Percentiles rank a stretch among this genome's conserved stretches.
Conservation (phyloP, 2,113 vertebrate species). For the Tamias sibiricus region DNA sequence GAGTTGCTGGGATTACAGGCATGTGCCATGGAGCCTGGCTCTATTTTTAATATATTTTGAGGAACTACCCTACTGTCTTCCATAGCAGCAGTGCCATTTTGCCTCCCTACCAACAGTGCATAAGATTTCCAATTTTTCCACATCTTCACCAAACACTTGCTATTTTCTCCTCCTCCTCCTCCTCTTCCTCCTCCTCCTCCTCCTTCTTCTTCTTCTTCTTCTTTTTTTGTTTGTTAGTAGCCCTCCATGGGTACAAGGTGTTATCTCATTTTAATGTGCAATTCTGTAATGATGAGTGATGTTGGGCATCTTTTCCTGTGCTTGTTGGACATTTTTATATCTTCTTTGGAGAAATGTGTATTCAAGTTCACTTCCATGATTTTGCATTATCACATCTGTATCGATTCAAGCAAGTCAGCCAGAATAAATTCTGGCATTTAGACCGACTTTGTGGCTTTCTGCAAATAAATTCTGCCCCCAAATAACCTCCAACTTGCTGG, state of each 20-base stretch:
- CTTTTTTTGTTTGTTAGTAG: not conserved
- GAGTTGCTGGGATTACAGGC: no score
- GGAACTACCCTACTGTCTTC: not conserved
- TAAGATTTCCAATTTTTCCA: not conserved
- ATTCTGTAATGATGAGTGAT: not conserved
- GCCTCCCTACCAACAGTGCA: not conserved
- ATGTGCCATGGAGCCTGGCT: not conserved
- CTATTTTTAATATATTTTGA: not conserved
- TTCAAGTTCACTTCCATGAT: not conserved
- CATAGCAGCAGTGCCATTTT: not conserved
- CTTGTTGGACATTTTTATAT: not conserved
- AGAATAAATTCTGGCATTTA: constrained; percentile 36
- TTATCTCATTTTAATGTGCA: not conserved
- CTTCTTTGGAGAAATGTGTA: constrained; percentile 14
- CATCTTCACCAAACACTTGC: not conserved
- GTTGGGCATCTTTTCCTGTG: not conserved
- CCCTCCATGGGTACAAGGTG: not conserved
- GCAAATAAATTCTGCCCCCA: constrained; percentile 68
- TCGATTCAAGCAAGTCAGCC: constrained; percentile 18
- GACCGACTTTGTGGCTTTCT: constrained; percentile 53
- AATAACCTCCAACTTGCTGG: constrained; percentile 66
- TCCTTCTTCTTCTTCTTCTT: no score
- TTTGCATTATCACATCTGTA: constrained; percentile 35
- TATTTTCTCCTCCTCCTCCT: no score
- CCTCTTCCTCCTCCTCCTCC: no score